Base-by-base conservation (phyloP, 2,113 vertebrate genomes). In the Empidonax alnorum region DNA sequence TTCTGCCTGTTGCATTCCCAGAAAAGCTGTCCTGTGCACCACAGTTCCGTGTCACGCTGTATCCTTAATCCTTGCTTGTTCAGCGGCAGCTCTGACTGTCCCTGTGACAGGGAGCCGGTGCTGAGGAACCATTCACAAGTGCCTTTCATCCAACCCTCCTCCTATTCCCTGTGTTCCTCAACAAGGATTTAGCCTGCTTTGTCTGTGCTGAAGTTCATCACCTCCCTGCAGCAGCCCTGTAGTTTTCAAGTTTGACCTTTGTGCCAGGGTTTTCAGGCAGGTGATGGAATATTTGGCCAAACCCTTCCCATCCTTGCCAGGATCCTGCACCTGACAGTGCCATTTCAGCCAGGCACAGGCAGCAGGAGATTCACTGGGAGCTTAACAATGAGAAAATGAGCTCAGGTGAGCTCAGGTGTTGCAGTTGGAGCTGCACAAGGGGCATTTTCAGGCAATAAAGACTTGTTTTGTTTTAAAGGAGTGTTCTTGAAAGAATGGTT, bases 251-350 rank as follows among this genome's bases (percentile, higher is more conserved):
- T 62, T 49, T 75, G 71, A 39, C 52, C 27, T 80, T 19, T 44
- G 58, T 18, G 4, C 31, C 18, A 7, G 11, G 10, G 19, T 81
- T 84, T 76, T 46, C 16, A n/a, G 42, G 62, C 62, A 59, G 39
- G 7, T 7, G 11, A 7, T 25, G 50, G 59, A 39, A 5, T 62
- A 21, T 44, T 69, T 73, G 53, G 23, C 35, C 61, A 84, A 69
- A 56, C 14, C 31, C n/a, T 71, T 80, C 9, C n/a, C 63, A 22
- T 39, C 7, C 17, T 14, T 41, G 46, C 62, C 2, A 6, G 7
- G n/a, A 47, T 58, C 58, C 35, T 47, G 39, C 4, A 1, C 50
- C 5, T 14, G 33, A 14, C 0, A 0, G 4, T 53, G 35, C 4
- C 6, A 4, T n/a, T 59, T 37, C 25, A 12, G 5, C 17, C 14